Evolutionary conservation across 2,888 invertebrate genomes (phyloP), one percentile per base, ranked within the genome.

Genomic region (Pseudanteris insignis): DNA sequence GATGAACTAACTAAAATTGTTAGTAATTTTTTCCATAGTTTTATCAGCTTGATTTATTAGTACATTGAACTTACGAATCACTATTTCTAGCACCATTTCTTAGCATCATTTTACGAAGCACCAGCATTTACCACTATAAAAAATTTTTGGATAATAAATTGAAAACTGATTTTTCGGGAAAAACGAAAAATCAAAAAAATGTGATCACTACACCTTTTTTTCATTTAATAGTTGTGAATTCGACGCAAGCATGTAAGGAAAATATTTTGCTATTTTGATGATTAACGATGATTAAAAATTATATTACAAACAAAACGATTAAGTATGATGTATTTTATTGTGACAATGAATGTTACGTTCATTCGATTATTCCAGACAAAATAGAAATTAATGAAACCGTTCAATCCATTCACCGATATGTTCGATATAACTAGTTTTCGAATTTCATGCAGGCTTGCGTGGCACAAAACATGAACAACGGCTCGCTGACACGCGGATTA

Each of bases 1-100:
- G n/a, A n/a, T n/a, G n/a, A n/a, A n/a, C 37, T 47, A 36, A 28
- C 37, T 37, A 47, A 24, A 11, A 47, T 13, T n/a, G 10, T 11
- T 28, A 47, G 38, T 33, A 28, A 50, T 50, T 40, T 50, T 38
- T 40, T 50, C 40, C 26, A 50, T 38, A 28, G 37, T 40, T 50
- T 33, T 26, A 21, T 11, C 33, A 10, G 40, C 24, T 50, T 50
- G 50, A 50, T 50, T 50, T 38, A 50, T 50, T 40, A 33, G 15
- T 30, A 33, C 33, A 50, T 26, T 33, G 13, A 26, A 9, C 26
- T 7, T 2, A 28, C 33, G 28, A 33, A 18, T 51, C 51, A 14
- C 41, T 51, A 41, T 51, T 51, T n/a, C n/a, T n/a, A 51, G 41
- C 51, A 43, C 29, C 43, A 28, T 34, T 50, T 41, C 34, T 21